Base-by-base conservation (phyloP, 1,140 invertebrate genomes). In the Anthonomus grandis region DNA sequence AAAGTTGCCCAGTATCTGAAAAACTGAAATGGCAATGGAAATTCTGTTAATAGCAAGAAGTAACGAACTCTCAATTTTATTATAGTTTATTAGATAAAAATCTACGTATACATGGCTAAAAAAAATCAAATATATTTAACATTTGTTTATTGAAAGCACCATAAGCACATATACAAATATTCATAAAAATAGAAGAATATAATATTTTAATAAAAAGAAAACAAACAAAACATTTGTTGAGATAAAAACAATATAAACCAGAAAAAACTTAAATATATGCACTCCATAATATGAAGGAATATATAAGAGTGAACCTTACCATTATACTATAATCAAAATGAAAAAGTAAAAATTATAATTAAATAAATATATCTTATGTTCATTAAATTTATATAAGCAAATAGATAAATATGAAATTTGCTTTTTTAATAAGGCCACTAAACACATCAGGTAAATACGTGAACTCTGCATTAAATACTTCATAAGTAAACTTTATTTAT, bases 111-210 rank as follows among this genome's bases (percentile, higher is more conserved):
- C 31, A 49, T 49, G 19, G n/a, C n/a, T n/a, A 54, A 54, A 54
- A 25, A 48, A 22, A 54, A 31, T 3, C 21, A 42, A 8, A 52
- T 24, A 8, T 34, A 36, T 57, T 39, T 49, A 27, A 41, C 37
- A 37, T 57, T 22, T 31, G 34, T 57, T 63, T 63, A 47, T 55
- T 63, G 36, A 55, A 63, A 63, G 60, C 60, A 63, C 55, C 51
- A 49, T 49, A 56, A 67, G 65, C 65, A 64, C 60, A 64, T 63
- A 55, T 61, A 64, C 48, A 67, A 67, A 63, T 55, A 51, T 59
- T 62, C 62, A 59, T 39, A 67, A 59, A 64, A 63, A 52, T 36
- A 53, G 23, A 53, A 31, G 55, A 24, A 49, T 44, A 59, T 56
- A 53, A 55, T 46, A 57, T 60, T 51, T 53, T 54, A 63, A 63